These are phyloP conservation scores for Tholera decimalis DNA, from an alignment of 2,888 invertebrate genomes.

Conservation along the genomic window DNA sequence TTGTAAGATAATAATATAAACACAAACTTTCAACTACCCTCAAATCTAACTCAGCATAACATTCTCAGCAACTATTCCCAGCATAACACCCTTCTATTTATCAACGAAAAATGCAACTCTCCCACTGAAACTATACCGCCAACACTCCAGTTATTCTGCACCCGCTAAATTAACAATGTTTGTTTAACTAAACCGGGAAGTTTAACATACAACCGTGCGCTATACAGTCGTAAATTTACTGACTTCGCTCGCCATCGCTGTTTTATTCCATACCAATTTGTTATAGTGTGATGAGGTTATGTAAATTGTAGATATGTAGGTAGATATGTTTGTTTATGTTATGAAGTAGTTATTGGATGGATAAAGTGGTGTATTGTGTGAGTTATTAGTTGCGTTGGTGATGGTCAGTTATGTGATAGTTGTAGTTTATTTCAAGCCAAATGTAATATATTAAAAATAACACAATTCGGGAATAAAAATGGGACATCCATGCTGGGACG, in stretches of 20 bases:
- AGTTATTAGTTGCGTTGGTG: background rate
- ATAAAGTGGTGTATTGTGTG: too few relatives aligned
- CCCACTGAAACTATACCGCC: conserved; percentile 12
- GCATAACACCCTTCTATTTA: background rate
- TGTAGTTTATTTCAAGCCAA: too few relatives aligned
- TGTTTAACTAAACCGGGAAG: conserved; percentile 48
- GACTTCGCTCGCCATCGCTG: conserved; percentile 8
- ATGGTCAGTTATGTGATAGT: background rate
- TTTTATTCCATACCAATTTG: conserved; percentile 39
- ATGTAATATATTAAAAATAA: too few relatives aligned
- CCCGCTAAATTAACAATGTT: conserved; percentile 60
- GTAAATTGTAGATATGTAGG: background rate
- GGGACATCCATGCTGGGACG: too few relatives aligned
- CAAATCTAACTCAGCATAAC: too few relatives aligned
- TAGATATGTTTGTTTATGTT: background rate
- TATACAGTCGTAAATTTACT: conserved; percentile 47
- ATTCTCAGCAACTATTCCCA: background rate
- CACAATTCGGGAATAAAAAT: too few relatives aligned
- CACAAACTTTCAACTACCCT: too few relatives aligned
- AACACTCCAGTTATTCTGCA: conserved; percentile 33
- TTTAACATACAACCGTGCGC: conserved; percentile 49
- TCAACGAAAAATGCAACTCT: background rate
- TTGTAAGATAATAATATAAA: too few relatives aligned
- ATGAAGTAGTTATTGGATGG: background rate
- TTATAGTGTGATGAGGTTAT: conserved; percentile 33